Percentiles rank a stretch among this genome's conserved stretches.
phyloP scores from a whole-genome alignment of 2,797 vertebrate genomes.

The Nyctalus aviator region DNA sequence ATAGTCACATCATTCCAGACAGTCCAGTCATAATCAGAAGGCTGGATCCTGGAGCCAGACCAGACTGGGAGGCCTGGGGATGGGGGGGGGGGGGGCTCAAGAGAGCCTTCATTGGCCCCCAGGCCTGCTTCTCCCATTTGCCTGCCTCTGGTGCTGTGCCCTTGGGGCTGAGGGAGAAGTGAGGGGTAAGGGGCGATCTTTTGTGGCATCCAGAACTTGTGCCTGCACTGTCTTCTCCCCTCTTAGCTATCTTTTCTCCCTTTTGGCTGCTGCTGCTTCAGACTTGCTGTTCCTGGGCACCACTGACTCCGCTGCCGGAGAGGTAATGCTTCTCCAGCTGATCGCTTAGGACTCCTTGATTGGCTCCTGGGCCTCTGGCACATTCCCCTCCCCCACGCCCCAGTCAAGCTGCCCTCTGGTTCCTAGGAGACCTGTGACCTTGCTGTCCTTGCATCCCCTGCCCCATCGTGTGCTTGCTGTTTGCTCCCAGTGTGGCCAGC shows the following conservation, averaged over 20 bases:
- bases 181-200: background rate
- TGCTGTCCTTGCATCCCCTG: background rate
- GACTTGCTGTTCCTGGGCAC: background rate
- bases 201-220: background rate
- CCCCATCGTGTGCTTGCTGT: background rate
- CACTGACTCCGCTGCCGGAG: background rate
- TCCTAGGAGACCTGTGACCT: background rate
- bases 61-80: background rate
- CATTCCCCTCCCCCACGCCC: accelerated
- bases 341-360: background rate
- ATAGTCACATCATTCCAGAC: background rate
- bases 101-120: background rate
- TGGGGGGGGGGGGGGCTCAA: no score
- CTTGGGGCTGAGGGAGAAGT: background rate
- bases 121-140: background rate
- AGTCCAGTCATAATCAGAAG: background rate
- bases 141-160: background rate
- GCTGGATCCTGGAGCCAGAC: background rate
- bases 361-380: background rate
- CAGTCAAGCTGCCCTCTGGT: background rate
- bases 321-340: background rate
- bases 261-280: background rate
- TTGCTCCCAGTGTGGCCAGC: background rate
- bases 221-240: background rate
- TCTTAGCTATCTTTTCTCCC: background rate